phyloP scores from a whole-genome alignment of 2,797 vertebrate genomes.

The Taeniopygia guttata region DNA sequence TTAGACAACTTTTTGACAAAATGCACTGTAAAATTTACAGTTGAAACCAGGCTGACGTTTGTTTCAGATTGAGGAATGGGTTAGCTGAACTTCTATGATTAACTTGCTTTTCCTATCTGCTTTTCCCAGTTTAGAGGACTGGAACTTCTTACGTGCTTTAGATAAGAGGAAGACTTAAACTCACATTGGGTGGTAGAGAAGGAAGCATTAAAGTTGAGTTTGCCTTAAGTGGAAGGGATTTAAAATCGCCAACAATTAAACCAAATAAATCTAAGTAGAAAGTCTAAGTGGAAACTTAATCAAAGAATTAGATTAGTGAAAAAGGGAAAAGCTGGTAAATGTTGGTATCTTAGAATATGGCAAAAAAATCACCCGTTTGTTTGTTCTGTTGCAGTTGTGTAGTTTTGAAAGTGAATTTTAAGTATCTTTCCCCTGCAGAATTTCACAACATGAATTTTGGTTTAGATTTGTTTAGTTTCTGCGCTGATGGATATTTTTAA shows the following conservation, averaged over 20 bases:
- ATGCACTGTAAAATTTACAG: neutral
- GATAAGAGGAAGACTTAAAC: neutral
- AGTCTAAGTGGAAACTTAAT: neutral
- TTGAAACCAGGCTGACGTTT: neutral
- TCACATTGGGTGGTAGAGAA: neutral
- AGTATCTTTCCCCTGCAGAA: neutral
- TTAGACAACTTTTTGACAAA: neutral
- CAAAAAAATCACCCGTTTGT: neutral
- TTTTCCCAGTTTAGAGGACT: neutral
- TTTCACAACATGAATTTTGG: neutral
- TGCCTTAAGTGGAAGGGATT: neutral
- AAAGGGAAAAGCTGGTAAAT: neutral
- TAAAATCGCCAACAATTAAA: neutral
- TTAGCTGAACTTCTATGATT: neutral
- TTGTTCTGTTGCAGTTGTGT: neutral
- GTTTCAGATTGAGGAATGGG: neutral
- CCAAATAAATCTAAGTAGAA: neutral
- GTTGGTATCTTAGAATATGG: neutral
- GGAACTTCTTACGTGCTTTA: neutral
- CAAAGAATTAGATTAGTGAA: neutral
- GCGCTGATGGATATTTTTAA: neutral
- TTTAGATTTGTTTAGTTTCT: neutral
- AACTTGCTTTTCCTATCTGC: neutral
- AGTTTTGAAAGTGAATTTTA: neutral
- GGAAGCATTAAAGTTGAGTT: neutral